Conservation (phyloP, 2,888 invertebrate genomes). For the Rhingia campestris region DNA sequence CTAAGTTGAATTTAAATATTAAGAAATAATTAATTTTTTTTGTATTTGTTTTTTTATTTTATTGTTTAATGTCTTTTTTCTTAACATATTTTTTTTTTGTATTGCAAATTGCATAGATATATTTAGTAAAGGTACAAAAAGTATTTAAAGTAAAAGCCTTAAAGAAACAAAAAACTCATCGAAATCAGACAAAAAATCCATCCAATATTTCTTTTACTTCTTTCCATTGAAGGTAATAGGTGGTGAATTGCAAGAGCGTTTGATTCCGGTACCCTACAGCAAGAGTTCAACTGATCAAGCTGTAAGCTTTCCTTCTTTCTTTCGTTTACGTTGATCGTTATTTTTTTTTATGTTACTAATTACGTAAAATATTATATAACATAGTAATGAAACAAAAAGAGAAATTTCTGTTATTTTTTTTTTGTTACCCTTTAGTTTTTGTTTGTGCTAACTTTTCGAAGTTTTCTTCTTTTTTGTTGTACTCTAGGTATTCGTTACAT, state of each 20-base stretch:
- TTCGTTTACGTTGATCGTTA: slow-evolving; percentile 76
- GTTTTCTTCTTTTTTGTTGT: slow-evolving; percentile 49
- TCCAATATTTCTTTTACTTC: slow-evolving; percentile 83
- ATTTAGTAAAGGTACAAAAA: slow-evolving; percentile 64
- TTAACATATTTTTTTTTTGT: slow-evolving; percentile 52
- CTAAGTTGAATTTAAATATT: slow-evolving; percentile 20
- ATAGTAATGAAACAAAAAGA: slow-evolving; percentile 35
- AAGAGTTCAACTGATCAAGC: slow-evolving; percentile 99
- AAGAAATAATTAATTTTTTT: slow-evolving; percentile 11
- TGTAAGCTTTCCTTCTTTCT: slow-evolving; percentile 90
- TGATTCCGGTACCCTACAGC: slow-evolving; percentile 99
- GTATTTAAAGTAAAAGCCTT: slow-evolving; percentile 59
- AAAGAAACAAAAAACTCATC: slow-evolving; percentile 69
- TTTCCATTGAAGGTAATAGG: slow-evolving; percentile 99
- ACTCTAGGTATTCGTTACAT: slow-evolving; percentile 41
- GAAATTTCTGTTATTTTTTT: slow-evolving; percentile 14
- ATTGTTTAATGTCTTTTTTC: slow-evolving; percentile 39
- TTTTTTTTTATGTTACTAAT: slow-evolving; percentile 74
- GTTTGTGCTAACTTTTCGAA: slow-evolving; percentile 51
- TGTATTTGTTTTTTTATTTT: slow-evolving; percentile 16
- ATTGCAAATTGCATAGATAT: slow-evolving; percentile 61
- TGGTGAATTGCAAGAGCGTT: slow-evolving; percentile 99
- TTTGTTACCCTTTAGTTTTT: slow-evolving; percentile 36
- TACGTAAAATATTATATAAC: slow-evolving; percentile 46
- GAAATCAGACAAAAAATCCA: slow-evolving; percentile 71